These are phyloP conservation scores for Heterotis niloticus DNA, from an alignment of 2,113 vertebrate species.

Conservation along the genomic window DNA sequence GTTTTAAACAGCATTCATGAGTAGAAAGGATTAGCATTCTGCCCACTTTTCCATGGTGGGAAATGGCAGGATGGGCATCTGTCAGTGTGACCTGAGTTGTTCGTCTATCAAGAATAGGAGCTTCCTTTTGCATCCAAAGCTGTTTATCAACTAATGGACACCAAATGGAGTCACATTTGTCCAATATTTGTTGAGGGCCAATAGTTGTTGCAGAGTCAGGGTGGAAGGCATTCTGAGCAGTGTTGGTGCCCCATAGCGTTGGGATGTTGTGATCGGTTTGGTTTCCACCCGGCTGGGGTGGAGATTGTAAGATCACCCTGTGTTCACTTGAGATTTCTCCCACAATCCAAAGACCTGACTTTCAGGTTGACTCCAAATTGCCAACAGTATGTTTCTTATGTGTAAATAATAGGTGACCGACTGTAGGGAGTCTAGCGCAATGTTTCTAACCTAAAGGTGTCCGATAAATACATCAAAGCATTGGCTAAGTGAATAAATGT, in stretches of 20 bases:
- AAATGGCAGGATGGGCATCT: conserved; percentile 18
- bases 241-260: too few species aligned
- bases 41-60: conserved; percentile 16
- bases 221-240: neutral
- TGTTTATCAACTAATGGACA: conserved; percentile 37
- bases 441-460: too few species aligned
- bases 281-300: too few species aligned
- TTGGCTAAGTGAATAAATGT: too few species aligned
- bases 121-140: conserved; percentile 36
- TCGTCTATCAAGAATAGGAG: neutral
- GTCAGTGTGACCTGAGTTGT: conserved; percentile 39
- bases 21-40: conserved; percentile 41
- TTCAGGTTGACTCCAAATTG: too few species aligned
- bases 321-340: neutral
- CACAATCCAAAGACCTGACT: too few species aligned
- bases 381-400: too few species aligned
- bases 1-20: neutral
- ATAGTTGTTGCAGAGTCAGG: neutral
- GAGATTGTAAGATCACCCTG: neutral
- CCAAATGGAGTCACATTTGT: conserved; percentile 12
- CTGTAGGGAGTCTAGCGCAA: too few species aligned
- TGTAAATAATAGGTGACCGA: too few species aligned
- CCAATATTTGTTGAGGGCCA: neutral
- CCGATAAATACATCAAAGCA: too few species aligned
- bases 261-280: too few species aligned